Evolutionary conservation across 2,888 invertebrate genomes (phyloP), one percentile per base, ranked within the genome.

Genomic region (Noctua comes): DNA sequence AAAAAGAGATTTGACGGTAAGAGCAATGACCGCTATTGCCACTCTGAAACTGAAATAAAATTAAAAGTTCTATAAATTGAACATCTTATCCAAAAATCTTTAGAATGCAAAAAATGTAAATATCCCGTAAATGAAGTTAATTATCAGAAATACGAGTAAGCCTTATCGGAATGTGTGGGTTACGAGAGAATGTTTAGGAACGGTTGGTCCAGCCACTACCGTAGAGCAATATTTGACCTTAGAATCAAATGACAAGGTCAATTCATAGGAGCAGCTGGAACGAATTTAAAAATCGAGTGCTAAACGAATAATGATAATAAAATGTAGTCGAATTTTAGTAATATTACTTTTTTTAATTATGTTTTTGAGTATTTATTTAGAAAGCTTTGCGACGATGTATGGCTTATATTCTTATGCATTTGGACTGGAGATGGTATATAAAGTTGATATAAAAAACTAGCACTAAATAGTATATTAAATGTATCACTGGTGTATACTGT

Each of bases 261-360:
- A 91, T 90, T 90, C 77, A 72, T 51, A 69, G 77, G 76, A 78
- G 84, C 79, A 76, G 84, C 83, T 87, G 90, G 88, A 91, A 91
- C 93, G 93, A 93, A 93, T 93, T 93, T 93, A 93, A 86, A 86
- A 84, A 68, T 86, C 84, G 91, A 84, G 92, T 93, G 93, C 91
- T 93, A 90, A 91, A 89, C 87, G 85, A 85, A 89, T 88, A 88
- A 88, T 86, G 84, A 89, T 90, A 86, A 88, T 90, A 90, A 88
- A 80, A 83, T 79, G 80, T 88, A 88, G 90, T 74, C 21, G 75
- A 89, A 66, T 79, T 54, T 80, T 84, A 75, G 77, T 79, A 40
- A 74, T 27, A n/a, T 68, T 51, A 7, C 69, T 70, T 68, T 8
- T 43, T 73, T 62, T 46, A 36, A 57, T 48, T 13, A 48, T 75